These are phyloP conservation scores for Bembecia ichneumoniformis DNA, from an alignment of 2,888 invertebrate genomes.

Conservation along the genomic window DNA sequence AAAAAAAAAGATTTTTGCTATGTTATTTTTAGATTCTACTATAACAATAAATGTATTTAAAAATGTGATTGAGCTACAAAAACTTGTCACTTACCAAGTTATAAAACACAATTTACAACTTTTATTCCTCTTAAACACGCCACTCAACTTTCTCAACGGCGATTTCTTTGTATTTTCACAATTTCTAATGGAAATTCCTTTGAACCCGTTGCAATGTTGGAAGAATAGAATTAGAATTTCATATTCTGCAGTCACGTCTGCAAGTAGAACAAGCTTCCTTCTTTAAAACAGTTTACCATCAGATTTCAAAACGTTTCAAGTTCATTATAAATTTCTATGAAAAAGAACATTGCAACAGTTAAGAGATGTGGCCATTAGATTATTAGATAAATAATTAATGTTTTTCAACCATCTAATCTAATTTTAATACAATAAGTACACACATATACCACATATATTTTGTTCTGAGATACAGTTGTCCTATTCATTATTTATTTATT, in stretches of 20 bases:
- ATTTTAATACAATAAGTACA: too few relatives aligned
- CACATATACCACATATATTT: too few relatives aligned
- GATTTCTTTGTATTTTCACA: conserved; percentile 4
- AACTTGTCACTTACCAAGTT: conserved; percentile 7
- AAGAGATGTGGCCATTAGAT: too few relatives aligned
- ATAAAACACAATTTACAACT: conserved; percentile 2
- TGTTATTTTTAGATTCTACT: too few relatives aligned
- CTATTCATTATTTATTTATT: too few relatives aligned
- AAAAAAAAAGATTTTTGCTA: too few relatives aligned
- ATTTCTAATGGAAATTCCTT: conserved; percentile 5
- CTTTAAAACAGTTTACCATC: background rate
- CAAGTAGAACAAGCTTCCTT: background rate
- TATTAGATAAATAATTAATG: too few relatives aligned
- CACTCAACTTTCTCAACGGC: background rate
- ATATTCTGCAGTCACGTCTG: conserved; percentile 1
- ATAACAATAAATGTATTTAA: too few relatives aligned
- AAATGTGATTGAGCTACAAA: background rate
- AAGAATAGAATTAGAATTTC: conserved; percentile 7
- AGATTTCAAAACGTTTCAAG: background rate
- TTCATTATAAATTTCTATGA: too few relatives aligned
- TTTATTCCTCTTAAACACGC: background rate
- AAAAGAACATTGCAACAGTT: too few relatives aligned
- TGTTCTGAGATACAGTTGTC: too few relatives aligned
- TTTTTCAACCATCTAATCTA: too few relatives aligned
- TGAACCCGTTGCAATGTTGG: conserved; percentile 4